Evolutionary conservation across 2,113 vertebrate species (phyloP), one percentile per base, ranked within the genome.

Genomic region (Chionodraco myersi): DNA sequence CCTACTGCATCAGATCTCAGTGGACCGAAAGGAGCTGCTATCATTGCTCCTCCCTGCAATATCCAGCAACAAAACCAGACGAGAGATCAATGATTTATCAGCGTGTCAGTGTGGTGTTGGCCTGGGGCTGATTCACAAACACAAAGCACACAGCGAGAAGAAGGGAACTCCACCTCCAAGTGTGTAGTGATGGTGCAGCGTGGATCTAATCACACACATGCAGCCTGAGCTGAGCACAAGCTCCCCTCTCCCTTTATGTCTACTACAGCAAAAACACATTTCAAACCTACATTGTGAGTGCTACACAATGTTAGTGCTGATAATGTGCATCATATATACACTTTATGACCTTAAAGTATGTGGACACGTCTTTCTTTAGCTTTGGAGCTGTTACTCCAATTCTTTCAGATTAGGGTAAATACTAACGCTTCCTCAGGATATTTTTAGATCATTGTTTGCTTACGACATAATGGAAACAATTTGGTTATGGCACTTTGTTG

Each of bases 1-100:
- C 80, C 90, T 87, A 86, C 84, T 81, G 77, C 66, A 11, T 86
- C 80, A 75, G 78, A 90, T 87, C 87, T 89, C 78, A 64, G 56
- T 54, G 79, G 81, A 82, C 72, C 75, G 4, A 82, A 72, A 12
- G 64, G 56, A 79, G 84, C 59, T 67, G 80, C 80, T 66, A 70
- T 83, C 75, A 4, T 61, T 72, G 78, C 57, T 58, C 75, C 65
- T 83, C 69, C 52, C 58, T 75, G 79, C 79, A 88, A 88, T 82
- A 93, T 86, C 80, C 82, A 90, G 83, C 84, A 67, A 61, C 80
- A 67, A 85, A 85, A 86, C 59, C 76, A 79, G 77, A 77, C 10
- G 23, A 82, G 64, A 79, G 87, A 90, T 93, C 89, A 88, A 88
- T 92, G 91, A 90, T 93, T 92, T 92, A 93, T 92, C 87, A 84